Evolutionary conservation across 1,140 invertebrate species (phyloP).

Genomic region (Saxidomus purpurata): DNA sequence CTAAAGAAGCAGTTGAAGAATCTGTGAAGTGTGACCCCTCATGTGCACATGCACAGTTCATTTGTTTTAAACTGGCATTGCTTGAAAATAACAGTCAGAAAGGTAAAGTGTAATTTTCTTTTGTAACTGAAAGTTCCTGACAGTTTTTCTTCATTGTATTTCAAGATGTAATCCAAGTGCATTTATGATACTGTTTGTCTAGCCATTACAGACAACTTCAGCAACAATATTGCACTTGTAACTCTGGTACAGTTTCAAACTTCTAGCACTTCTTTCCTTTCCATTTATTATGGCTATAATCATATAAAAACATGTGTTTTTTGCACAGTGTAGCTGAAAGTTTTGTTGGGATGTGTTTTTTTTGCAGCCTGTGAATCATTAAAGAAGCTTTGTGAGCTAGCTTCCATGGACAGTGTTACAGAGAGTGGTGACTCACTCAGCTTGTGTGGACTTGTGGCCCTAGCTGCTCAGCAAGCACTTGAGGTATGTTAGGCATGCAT

Average conservation of each 20-base stretch:
- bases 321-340: too few relatives aligned
- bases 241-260: too few relatives aligned
- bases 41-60: constrained; percentile 79
- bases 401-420: constrained; percentile 15
- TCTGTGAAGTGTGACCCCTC: constrained; percentile 78
- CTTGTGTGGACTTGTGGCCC: constrained; percentile 76
- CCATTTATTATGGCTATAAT: too few relatives aligned
- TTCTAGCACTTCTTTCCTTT: too few relatives aligned
- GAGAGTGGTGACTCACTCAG: constrained; percentile 3
- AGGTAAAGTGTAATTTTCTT: constrained; percentile 74
- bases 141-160: too few relatives aligned
- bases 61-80: constrained; percentile 80
- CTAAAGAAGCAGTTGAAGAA: constrained; percentile 72
- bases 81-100: constrained; percentile 72
- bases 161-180: too few relatives aligned
- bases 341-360: background rate
- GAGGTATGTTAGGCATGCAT: constrained; percentile 76
- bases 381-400: constrained; percentile 75
- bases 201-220: too few relatives aligned
- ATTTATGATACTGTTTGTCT: too few relatives aligned
- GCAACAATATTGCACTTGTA: too few relatives aligned
- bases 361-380: constrained; percentile 75
- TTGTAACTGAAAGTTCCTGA: too few relatives aligned
- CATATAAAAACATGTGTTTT: too few relatives aligned
- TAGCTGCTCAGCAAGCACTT: constrained; percentile 82